Evolutionary conservation across 2,888 invertebrate species (phyloP).

Genomic region (Platycheirus rosarum): DNA sequence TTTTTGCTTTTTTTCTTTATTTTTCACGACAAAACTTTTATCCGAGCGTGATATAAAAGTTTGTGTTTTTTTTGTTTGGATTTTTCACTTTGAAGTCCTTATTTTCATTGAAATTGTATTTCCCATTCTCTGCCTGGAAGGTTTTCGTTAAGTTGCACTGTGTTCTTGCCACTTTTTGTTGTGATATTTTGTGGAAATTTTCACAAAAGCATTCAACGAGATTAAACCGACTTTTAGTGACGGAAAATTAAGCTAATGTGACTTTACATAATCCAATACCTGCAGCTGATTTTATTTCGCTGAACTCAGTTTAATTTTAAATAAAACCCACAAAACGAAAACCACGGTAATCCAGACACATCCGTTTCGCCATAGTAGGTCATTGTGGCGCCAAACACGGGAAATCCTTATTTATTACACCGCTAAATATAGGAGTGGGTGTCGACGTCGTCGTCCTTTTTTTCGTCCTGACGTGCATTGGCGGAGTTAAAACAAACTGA

Average conservation of each 20-base stretch:
- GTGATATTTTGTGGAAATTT: background rate
- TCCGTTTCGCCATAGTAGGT: constrained; percentile 33
- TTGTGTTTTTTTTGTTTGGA: constrained; percentile 2
- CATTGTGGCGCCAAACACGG: constrained; percentile 65
- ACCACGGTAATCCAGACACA: background rate
- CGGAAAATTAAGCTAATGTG: background rate
- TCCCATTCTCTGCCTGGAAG: background rate
- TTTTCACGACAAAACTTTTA: constrained; percentile 51
- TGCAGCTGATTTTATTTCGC: background rate
- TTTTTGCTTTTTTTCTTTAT: constrained; percentile 35
- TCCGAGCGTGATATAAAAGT: constrained; percentile 31
- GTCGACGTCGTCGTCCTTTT: constrained; percentile 7
- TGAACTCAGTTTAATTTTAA: constrained; percentile 35
- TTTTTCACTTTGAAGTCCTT: constrained; percentile 57
- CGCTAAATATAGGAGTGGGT: constrained; percentile 34
- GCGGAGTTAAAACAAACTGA: constrained; percentile 14
- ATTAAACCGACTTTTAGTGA: background rate
- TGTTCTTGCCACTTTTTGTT: background rate
- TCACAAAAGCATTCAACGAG: no score
- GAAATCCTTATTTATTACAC: constrained; percentile 55
- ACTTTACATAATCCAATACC: background rate
- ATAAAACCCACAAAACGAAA: constrained; percentile 2
- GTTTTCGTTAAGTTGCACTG: background rate
- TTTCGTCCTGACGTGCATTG: constrained; percentile 15
- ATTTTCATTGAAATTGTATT: background rate